Conservation (phyloP, 1,140 invertebrate species). For the Drosophila pallidifrons region DNA sequence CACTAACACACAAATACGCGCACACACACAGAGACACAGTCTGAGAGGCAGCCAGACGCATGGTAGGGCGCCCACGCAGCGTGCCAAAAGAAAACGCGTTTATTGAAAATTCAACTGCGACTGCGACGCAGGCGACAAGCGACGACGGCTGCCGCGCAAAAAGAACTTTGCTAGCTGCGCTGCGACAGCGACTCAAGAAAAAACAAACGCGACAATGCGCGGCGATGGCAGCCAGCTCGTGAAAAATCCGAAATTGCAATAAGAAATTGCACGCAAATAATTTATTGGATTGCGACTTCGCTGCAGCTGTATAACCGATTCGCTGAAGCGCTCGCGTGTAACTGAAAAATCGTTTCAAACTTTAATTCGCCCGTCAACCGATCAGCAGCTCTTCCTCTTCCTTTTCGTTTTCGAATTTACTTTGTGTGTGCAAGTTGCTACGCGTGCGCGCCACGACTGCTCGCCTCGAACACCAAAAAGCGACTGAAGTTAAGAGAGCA, state of each 20-base stretch:
- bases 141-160: constrained; percentile 44
- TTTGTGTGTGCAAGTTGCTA: constrained; percentile 33
- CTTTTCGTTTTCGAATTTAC: neutral
- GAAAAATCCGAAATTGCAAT: constrained; percentile 17
- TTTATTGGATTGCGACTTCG: constrained; percentile 28
- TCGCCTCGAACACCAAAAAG: constrained; percentile 40
- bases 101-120: constrained; percentile 70
- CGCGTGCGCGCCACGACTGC: constrained; percentile 45
- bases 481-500: constrained; percentile 44
- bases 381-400: constrained; percentile 32
- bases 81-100: constrained; percentile 77
- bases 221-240: constrained; percentile 19
- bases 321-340: constrained; percentile 54
- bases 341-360: constrained; percentile 44
- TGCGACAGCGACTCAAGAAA: constrained; percentile 19
- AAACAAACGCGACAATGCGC: neutral
- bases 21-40: constrained; percentile 26
- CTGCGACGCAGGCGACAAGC: constrained; percentile 30
- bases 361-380: constrained; percentile 31
- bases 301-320: constrained; percentile 57
- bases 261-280: constrained; percentile 18
- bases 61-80: constrained; percentile 69
- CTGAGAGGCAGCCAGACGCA: constrained; percentile 36
- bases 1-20: constrained; percentile 44
- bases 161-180: constrained; percentile 47